phyloP scores from a whole-genome alignment of 2,888 invertebrate genomes.

The Mythimna ferrago region DNA sequence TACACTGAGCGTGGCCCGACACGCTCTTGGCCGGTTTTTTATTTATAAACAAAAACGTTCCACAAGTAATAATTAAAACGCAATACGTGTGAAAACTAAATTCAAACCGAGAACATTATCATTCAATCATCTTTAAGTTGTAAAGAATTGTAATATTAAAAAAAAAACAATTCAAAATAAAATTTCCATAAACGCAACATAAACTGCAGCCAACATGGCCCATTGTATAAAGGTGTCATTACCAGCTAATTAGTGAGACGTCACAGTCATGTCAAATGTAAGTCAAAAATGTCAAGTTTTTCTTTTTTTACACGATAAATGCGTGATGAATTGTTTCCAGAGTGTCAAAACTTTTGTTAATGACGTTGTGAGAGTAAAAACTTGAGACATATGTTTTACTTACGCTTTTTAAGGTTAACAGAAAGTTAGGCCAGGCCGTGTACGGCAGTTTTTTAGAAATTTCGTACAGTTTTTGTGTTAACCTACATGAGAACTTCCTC shows the following conservation, averaged over 20 bases:
- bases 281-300: slow-evolving; percentile 52
- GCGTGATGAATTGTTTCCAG: slow-evolving; percentile 51
- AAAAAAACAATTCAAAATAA: neutral
- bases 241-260: slow-evolving; percentile 57
- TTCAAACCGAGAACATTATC: neutral
- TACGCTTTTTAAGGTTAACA: slow-evolving; percentile 23
- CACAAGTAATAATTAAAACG: neutral
- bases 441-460: slow-evolving; percentile 22
- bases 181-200: neutral
- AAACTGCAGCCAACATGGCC: slow-evolving; percentile 9
- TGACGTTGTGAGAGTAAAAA: slow-evolving; percentile 27
- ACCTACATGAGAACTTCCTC: neutral
- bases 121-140: neutral
- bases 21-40: no score
- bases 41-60: no score
- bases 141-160: neutral
- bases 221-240: slow-evolving; percentile 56
- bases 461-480: neutral
- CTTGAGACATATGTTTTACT: slow-evolving; percentile 28
- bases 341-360: slow-evolving; percentile 43
- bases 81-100: neutral
- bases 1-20: no score
- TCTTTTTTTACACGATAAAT: slow-evolving; percentile 40
- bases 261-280: slow-evolving; percentile 49
- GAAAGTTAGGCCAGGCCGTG: slow-evolving; percentile 9